Evolutionary conservation across 2,888 invertebrate genomes (phyloP).

Genomic region (Amiota mariae): DNA sequence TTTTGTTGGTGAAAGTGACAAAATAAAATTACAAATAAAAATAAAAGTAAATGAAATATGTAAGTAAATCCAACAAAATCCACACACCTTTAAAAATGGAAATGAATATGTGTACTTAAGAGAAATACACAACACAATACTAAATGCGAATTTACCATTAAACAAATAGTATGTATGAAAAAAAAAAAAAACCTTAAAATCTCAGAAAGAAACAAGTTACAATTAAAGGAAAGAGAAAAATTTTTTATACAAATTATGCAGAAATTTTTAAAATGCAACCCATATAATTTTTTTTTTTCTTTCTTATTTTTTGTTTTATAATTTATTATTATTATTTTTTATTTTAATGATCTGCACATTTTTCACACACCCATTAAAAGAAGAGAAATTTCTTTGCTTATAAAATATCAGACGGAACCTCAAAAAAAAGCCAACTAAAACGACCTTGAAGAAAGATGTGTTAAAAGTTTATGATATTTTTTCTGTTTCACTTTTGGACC

Average conservation of each 20-base stretch:
- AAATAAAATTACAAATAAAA: conserved; percentile 29
- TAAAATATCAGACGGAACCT: too few species aligned
- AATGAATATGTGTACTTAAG: conserved; percentile 1
- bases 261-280: conserved; percentile 5
- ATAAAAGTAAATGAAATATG: conserved; percentile 42
- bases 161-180: neutral
- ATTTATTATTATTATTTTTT: too few species aligned
- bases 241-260: conserved; percentile 3
- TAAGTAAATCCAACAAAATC: conserved; percentile 41
- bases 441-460: conserved; percentile 6
- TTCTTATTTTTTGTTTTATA: neutral
- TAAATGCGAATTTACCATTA: conserved; percentile 17
- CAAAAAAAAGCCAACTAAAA: neutral
- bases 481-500: neutral
- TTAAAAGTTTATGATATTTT: neutral
- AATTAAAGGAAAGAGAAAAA: conserved; percentile 40
- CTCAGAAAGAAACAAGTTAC: conserved; percentile 36
- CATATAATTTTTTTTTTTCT: neutral
- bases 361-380: conserved; percentile 11
- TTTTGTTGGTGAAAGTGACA: conserved; percentile 62
- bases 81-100: conserved; percentile 44
- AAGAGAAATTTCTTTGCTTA: conserved; percentile 14
- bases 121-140: neutral
- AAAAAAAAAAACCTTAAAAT: conserved; percentile 23
- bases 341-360: conserved; percentile 3